Evolutionary conservation across 2,888 invertebrate genomes (phyloP).

Genomic region (Pegoplata infirma): DNA sequence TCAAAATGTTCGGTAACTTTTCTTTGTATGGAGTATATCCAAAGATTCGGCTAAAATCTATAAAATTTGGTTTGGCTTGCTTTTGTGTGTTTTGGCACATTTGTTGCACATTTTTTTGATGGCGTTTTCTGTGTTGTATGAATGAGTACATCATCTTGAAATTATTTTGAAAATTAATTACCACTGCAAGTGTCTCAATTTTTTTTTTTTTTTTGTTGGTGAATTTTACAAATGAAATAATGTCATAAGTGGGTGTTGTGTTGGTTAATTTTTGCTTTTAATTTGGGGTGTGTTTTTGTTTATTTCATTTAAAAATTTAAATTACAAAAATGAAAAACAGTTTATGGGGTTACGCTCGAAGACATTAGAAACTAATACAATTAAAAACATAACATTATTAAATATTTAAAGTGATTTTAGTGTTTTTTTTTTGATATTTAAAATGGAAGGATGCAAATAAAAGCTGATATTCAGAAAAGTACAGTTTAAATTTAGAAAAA

Average conservation of each 20-base stretch:
- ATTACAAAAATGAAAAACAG: slow-evolving; percentile 1
- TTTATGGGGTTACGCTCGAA: slow-evolving; percentile 10
- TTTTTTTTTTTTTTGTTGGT: too few relatives aligned
- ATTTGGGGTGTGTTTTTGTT: slow-evolving; percentile 15
- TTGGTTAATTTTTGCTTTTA: slow-evolving; percentile 32
- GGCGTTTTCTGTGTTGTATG: not conserved
- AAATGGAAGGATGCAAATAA: too few relatives aligned
- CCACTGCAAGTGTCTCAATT: slow-evolving; percentile 61
- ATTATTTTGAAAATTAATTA: slow-evolving; percentile 56
- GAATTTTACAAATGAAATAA: slow-evolving; percentile 53
- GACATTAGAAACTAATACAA: too few relatives aligned
- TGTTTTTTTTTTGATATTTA: too few relatives aligned
- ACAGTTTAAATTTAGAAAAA: too few relatives aligned
- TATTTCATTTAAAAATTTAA: not conserved
- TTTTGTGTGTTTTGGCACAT: slow-evolving; percentile 39
- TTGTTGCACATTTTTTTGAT: slow-evolving; percentile 35
- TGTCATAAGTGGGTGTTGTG: slow-evolving; percentile 61
- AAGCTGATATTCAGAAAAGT: too few relatives aligned
- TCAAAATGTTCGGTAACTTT: too few relatives aligned
- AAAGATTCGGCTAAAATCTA: too few relatives aligned
- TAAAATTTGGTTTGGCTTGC: not conserved
- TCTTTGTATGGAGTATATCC: too few relatives aligned
- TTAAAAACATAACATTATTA: too few relatives aligned
- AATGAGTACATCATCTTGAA: slow-evolving; percentile 53
- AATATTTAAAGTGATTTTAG: too few relatives aligned